Percentiles rank a stretch among this genome's conserved stretches.
Conservation (phyloP, 2,113 vertebrate species). For the Cebidichthys violaceus region DNA sequence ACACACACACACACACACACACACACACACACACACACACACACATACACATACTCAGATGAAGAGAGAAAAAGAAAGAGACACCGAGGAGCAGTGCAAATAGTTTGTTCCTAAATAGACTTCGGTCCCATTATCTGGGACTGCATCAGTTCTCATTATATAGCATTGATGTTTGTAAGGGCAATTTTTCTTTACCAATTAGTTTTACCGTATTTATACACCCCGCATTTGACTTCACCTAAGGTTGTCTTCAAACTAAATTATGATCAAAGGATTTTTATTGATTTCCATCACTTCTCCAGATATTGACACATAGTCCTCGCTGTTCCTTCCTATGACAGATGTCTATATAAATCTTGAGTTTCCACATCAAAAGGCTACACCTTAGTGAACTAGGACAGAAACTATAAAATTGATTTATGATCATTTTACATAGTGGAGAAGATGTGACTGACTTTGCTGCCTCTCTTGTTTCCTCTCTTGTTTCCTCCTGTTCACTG, state of each 20-base stretch:
- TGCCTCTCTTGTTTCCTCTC: background rate
- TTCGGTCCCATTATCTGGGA: conserved; percentile 7
- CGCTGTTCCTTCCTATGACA: background rate
- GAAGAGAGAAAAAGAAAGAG: conserved; percentile 10
- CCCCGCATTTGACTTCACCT: background rate
- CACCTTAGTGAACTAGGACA: conserved; percentile 4
- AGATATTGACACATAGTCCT: background rate
- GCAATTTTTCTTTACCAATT: background rate
- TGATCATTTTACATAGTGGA: conserved; percentile 18
- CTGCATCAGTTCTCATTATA: background rate
- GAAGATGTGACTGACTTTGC: too few relatives aligned
- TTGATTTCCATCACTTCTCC: conserved; percentile 6
- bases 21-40: conserved; percentile 13
- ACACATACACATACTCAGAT: background rate
- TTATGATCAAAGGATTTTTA: background rate
- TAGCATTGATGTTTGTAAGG: background rate
- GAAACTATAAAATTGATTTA: conserved; percentile 19
- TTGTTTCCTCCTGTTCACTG: background rate
- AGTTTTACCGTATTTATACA: background rate
- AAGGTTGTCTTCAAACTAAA: background rate
- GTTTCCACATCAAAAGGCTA: background rate
- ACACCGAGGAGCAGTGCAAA: background rate
- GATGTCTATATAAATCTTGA: conserved; percentile 7
- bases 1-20: background rate
- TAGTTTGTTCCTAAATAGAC: conserved; percentile 5